These are phyloP conservation scores for Venusia cambrica DNA, from an alignment of 2,888 invertebrate genomes.

Conservation along the genomic window DNA sequence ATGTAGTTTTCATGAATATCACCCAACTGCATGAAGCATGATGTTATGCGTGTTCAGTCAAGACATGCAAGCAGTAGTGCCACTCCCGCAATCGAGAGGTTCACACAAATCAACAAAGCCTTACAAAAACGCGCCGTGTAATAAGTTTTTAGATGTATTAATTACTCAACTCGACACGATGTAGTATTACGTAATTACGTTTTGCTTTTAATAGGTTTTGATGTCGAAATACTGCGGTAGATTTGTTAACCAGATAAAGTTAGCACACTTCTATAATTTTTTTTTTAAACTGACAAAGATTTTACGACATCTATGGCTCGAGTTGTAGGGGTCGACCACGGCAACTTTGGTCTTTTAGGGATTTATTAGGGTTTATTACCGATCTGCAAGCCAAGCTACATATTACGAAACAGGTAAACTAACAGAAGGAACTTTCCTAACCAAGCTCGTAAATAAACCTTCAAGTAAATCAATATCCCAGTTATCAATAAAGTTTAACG, in stretches of 20 bases:
- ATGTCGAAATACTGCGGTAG: constrained; percentile 44
- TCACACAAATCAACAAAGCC: constrained; percentile 55
- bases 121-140: constrained; percentile 54
- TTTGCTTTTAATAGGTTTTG: constrained; percentile 38
- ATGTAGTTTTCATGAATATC: too few relatives aligned
- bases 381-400: too few relatives aligned
- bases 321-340: too few relatives aligned
- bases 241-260: constrained; percentile 29
- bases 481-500: constrained; percentile 11
- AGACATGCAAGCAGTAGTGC: constrained; percentile 11
- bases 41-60: constrained; percentile 34
- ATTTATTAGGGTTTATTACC: too few relatives aligned
- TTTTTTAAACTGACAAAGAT: neutral
- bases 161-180: constrained; percentile 51
- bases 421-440: too few relatives aligned
- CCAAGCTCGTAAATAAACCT: constrained; percentile 15
- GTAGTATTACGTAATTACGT: constrained; percentile 53
- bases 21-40: constrained; percentile 45
- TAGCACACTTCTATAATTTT: too few relatives aligned
- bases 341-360: too few relatives aligned
- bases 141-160: constrained; percentile 58
- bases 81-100: constrained; percentile 24
- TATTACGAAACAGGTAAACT: too few relatives aligned
- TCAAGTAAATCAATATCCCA: constrained; percentile 4
- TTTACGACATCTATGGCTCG: neutral